A percentile compares a stretch with the other conserved stretches of the same genome.
Evolutionary conservation across 2,113 vertebrate species (phyloP).

Genomic region (Microtus oregoni): DNA sequence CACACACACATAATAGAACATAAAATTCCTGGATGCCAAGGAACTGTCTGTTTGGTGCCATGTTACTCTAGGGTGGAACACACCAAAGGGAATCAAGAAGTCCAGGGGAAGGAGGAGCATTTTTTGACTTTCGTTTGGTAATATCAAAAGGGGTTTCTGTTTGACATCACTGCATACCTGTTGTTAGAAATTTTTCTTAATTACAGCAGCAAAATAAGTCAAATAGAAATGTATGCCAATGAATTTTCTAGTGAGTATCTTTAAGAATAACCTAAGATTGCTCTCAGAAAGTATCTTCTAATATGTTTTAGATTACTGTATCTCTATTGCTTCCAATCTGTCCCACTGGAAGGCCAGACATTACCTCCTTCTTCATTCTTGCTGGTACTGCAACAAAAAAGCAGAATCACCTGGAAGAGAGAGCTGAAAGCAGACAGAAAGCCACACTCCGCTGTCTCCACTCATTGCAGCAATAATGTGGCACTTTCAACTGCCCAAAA

Average conservation of each 20-base stretch:
- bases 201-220: slow-evolving; percentile 22
- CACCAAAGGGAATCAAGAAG: not conserved
- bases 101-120: not conserved
- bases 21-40: not conserved
- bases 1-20: not conserved
- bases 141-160: not conserved
- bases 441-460: not conserved
- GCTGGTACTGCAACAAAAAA: not conserved
- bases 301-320: not conserved
- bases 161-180: not conserved
- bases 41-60: not conserved
- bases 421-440: not conserved
- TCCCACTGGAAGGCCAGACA: not conserved
- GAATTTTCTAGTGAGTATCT: slow-evolving; percentile 23
- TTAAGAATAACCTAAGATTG: slow-evolving; percentile 42
- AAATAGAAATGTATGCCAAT: slow-evolving; percentile 9
- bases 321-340: not conserved
- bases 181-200: slow-evolving; percentile 20
- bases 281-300: not conserved
- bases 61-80: not conserved
- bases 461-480: not conserved
- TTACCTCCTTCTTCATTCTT: not conserved
- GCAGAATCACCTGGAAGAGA: not conserved
- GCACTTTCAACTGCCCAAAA: slow-evolving; percentile 21
- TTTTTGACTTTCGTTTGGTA: not conserved